Evolutionary conservation across 2,113 vertebrate species (phyloP).

Genomic region (Charina bottae): DNA sequence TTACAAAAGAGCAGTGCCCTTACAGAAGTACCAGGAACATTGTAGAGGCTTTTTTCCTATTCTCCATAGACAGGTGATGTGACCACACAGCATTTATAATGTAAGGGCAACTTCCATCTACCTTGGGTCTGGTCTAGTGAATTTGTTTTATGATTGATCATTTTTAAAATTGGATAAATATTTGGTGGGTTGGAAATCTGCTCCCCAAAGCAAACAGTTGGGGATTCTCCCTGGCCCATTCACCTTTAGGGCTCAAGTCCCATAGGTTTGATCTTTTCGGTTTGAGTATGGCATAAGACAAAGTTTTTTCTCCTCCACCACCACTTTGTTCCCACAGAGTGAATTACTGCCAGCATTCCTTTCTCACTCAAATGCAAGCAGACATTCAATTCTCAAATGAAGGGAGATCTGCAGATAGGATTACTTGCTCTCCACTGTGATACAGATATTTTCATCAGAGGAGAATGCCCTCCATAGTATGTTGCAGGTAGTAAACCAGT

Average conservation of each 20-base stretch:
- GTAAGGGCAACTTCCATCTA: neutral
- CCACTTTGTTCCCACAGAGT: neutral
- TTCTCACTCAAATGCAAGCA: fast-evolving
- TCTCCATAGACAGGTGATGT: neutral
- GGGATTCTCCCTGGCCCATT: neutral
- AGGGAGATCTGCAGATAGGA: fast-evolving
- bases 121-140: neutral
- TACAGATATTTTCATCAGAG: neutral
- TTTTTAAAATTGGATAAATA: neutral
- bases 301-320: fast-evolving
- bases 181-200: neutral
- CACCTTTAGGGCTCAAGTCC: neutral
- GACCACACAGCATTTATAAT: neutral
- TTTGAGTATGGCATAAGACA: neutral
- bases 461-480: fast-evolving
- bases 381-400: neutral
- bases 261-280: neutral
- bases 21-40: too few relatives aligned
- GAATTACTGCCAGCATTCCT: neutral
- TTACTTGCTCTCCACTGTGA: neutral
- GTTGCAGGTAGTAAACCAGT: fast-evolving
- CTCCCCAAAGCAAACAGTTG: neutral
- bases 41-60: neutral
- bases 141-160: neutral
- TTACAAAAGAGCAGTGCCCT: neutral